Evolutionary conservation across 1,140 invertebrate species (phyloP).

Genomic region (Oppia nitens): DNA sequence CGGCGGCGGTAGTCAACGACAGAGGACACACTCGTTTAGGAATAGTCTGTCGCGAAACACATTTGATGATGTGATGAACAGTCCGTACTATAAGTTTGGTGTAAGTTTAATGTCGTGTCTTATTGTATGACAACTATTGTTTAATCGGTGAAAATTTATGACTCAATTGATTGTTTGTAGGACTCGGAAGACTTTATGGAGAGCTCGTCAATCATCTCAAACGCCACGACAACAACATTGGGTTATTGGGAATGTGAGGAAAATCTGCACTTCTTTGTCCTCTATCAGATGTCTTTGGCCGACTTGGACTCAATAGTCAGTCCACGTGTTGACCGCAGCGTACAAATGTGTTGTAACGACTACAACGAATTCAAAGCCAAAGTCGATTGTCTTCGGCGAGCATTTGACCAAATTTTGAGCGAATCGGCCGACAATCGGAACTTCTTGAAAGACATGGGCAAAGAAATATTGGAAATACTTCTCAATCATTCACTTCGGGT

Average conservation of each 20-base stretch:
- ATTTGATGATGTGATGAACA: no score
- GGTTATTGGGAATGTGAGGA: constrained; percentile 16
- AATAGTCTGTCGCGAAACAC: no score
- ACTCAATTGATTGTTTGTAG: no score
- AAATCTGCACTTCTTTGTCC: constrained; percentile 18
- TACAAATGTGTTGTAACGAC: constrained; percentile 66
- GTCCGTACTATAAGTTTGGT: no score
- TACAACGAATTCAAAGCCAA: constrained; percentile 88
- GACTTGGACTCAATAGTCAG: constrained; percentile 4
- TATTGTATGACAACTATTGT: no score
- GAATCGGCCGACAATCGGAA: constrained; percentile 1
- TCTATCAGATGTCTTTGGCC: constrained; percentile 15
- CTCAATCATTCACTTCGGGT: constrained; percentile 17
- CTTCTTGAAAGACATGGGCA: constrained; percentile 17
- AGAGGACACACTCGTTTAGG: no score
- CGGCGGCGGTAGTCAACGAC: no score
- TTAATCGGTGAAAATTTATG: no score
- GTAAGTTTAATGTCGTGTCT: no score
- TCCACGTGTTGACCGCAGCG: constrained; percentile 54
- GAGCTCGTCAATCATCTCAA: background rate
- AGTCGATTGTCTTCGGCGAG: constrained; percentile 65
- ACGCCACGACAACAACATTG: constrained; percentile 12
- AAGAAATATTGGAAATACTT: constrained; percentile 16
- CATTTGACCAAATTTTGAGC: constrained; percentile 41
- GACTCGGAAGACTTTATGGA: constrained; percentile 5